phyloP scores from a whole-genome alignment of 2,797 vertebrate genomes.

The Pangasius krempfi region DNA sequence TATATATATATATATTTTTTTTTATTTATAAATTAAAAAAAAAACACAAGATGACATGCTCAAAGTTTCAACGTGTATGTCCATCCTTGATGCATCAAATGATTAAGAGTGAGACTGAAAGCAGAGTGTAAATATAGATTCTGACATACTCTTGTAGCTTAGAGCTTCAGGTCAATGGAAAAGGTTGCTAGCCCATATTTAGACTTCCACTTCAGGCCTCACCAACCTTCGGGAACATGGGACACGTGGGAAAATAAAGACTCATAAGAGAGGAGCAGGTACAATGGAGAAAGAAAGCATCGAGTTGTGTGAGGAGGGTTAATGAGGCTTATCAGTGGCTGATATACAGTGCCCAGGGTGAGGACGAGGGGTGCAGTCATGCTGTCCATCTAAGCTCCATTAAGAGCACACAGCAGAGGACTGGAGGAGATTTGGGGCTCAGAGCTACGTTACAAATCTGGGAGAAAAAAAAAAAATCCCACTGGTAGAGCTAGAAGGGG shows the following conservation, averaged over 20 bases:
- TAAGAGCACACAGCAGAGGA: slow-evolving; percentile 59
- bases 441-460: slow-evolving; percentile 17
- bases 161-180: not conserved
- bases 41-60: not conserved
- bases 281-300: slow-evolving; percentile 39
- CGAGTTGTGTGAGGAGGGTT: slow-evolving; percentile 55
- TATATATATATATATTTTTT: too few relatives aligned
- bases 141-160: not conserved
- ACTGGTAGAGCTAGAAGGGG: not conserved
- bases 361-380: slow-evolving; percentile 26
- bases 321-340: slow-evolving; percentile 59
- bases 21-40: too few relatives aligned
- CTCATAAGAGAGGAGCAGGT: slow-evolving; percentile 26
- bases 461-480: not conserved
- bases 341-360: slow-evolving; percentile 50
- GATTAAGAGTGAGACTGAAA: not conserved
- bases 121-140: not conserved
- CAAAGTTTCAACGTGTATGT: not conserved
- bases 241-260: slow-evolving; percentile 41
- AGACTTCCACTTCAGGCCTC: slow-evolving; percentile 25
- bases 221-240: slow-evolving; percentile 1
- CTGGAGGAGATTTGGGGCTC: slow-evolving; percentile 30
- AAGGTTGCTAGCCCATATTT: not conserved
- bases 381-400: slow-evolving; percentile 59
- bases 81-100: not conserved